phyloP scores from a whole-genome alignment of 2,888 invertebrate species.

The Stegophylla sp. region DNA sequence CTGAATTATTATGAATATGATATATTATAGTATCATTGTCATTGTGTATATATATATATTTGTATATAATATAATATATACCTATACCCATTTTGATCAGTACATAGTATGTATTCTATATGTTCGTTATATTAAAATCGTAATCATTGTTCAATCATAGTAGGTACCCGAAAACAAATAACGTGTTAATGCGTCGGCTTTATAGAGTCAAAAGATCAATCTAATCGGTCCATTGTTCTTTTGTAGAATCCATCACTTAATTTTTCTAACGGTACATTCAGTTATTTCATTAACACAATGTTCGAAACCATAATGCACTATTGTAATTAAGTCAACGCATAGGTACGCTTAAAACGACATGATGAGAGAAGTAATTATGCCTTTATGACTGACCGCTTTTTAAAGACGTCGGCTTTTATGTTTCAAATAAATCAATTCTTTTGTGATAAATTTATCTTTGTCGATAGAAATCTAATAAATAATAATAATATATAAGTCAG shows the following conservation, averaged over 20 bases:
- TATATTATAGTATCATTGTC: too few relatives aligned
- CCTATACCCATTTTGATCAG: too few relatives aligned
- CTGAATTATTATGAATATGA: too few relatives aligned
- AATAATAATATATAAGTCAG: too few relatives aligned
- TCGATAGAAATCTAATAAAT: too few relatives aligned
- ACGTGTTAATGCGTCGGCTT: background rate
- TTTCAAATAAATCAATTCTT: too few relatives aligned
- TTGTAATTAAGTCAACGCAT: background rate
- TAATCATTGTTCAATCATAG: background rate
- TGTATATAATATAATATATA: too few relatives aligned
- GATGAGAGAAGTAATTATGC: too few relatives aligned
- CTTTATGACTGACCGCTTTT: too few relatives aligned
- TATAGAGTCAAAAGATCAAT: background rate
- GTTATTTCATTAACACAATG: background rate
- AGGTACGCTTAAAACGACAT: background rate
- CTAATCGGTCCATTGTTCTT: background rate
- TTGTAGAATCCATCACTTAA: background rate
- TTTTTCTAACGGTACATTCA: background rate
- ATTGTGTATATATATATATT: too few relatives aligned
- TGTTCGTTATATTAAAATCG: background rate
- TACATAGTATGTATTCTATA: background rate
- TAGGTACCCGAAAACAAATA: background rate
- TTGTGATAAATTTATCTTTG: too few relatives aligned
- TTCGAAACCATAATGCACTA: background rate
- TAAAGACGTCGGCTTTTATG: too few relatives aligned